These are phyloP conservation scores for Drosophila anceps DNA, from an alignment of 2,888 invertebrate species.

Conservation along the genomic window DNA sequence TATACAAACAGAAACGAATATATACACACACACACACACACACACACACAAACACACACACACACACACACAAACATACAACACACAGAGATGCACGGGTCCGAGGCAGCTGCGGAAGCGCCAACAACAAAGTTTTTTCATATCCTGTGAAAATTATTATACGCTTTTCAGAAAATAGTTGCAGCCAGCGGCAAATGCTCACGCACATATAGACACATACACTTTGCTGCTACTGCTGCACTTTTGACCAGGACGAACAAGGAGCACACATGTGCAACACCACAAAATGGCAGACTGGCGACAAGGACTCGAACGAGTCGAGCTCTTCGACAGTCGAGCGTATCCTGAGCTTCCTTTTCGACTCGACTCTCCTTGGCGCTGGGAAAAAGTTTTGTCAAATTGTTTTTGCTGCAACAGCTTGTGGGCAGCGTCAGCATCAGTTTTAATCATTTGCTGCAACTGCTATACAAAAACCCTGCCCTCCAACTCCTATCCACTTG, in stretches of 20 bases:
- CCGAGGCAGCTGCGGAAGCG: constrained; percentile 64
- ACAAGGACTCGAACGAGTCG: constrained; percentile 29
- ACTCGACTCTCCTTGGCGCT: constrained; percentile 20
- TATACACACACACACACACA: constrained; percentile 17
- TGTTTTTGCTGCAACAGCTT: constrained; percentile 68
- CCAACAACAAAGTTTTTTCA: constrained; percentile 77
- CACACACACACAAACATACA: constrained; percentile 21
- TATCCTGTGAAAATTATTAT: constrained; percentile 80
- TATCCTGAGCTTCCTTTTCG: constrained; percentile 39
- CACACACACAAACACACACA: constrained; percentile 8
- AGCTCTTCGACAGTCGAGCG: constrained; percentile 48
- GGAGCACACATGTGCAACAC: constrained; percentile 38
- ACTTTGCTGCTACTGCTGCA: constrained; percentile 21
- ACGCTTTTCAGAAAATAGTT: constrained; percentile 77
- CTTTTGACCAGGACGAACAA: constrained; percentile 45
- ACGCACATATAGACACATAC: constrained; percentile 8
- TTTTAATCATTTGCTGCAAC: constrained; percentile 63
- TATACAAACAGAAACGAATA: not conserved
- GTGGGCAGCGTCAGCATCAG: constrained; percentile 56
- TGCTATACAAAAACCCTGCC: not conserved
- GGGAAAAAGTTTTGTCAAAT: constrained; percentile 49
- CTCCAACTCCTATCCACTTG: not conserved
- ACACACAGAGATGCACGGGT: constrained; percentile 10
- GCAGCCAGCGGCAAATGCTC: constrained; percentile 52
- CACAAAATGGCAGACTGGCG: constrained; percentile 35